phyloP scores from a whole-genome alignment of 2,113 vertebrate genomes.

The Ochotona princeps region DNA sequence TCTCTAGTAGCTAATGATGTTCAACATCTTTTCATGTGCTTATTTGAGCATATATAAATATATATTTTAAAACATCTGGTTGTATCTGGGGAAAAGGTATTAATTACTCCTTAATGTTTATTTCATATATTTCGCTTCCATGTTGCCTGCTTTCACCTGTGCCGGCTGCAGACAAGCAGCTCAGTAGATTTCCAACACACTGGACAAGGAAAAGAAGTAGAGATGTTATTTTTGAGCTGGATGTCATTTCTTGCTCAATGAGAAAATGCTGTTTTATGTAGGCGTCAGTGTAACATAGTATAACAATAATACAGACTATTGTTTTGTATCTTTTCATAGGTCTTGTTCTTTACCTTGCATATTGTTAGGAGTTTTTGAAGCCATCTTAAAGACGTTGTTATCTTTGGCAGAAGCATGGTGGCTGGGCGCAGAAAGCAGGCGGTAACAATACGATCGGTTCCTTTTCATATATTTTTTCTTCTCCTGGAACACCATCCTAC shows the following conservation, averaged over 20 bases:
- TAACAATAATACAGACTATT: slow-evolving; percentile 63
- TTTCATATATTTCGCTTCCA: not conserved
- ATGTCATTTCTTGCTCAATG: slow-evolving; percentile 54
- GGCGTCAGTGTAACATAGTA: slow-evolving; percentile 41
- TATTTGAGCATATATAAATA: not conserved
- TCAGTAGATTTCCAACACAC: slow-evolving; percentile 1
- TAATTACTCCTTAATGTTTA: slow-evolving; percentile 21
- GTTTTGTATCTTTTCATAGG: slow-evolving; percentile 56
- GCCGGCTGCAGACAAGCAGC: slow-evolving; percentile 5
- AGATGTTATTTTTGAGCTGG: slow-evolving; percentile 63
- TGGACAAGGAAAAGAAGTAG: slow-evolving; percentile 49
- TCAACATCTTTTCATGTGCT: not conserved
- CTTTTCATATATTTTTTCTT: slow-evolving; percentile 69
- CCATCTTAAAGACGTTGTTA: slow-evolving; percentile 74
- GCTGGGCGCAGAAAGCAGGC: slow-evolving; percentile 78
- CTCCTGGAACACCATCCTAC: slow-evolving; percentile 77
- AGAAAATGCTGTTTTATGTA: slow-evolving; percentile 57
- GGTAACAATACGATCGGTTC: slow-evolving; percentile 80
- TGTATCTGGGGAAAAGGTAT: slow-evolving; percentile 4
- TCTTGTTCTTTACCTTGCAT: slow-evolving; percentile 52
- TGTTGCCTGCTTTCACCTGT: not conserved
- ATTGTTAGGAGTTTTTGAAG: slow-evolving; percentile 69
- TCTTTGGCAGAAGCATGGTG: slow-evolving; percentile 81
- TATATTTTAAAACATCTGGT: not conserved
- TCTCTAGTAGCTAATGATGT: not conserved